phyloP scores from a whole-genome alignment of 1,140 invertebrate species.

The Conus betulinus region DNA sequence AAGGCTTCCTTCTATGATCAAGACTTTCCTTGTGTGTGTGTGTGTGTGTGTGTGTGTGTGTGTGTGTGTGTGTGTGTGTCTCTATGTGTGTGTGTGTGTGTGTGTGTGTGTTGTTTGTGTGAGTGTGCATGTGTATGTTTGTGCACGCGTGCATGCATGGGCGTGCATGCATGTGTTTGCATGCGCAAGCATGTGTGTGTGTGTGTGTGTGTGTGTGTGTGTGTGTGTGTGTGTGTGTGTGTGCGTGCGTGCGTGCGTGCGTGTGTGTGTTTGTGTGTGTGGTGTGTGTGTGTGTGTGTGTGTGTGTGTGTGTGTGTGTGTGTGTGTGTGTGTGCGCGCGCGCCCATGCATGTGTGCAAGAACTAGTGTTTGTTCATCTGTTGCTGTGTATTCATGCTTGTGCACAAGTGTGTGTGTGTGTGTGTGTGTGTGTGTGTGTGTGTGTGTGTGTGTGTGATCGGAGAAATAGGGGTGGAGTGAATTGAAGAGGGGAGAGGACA shows the following conservation, averaged over 20 bases:
- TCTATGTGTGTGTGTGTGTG: background rate
- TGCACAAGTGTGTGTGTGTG: background rate
- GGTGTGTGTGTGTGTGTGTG: background rate
- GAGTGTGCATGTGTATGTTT: too few relatives aligned
- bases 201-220: too few relatives aligned
- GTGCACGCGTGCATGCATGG: too few relatives aligned
- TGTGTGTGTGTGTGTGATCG: background rate
- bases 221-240: too few relatives aligned
- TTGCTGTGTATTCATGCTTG: background rate
- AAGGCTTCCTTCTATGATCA: too few relatives aligned
- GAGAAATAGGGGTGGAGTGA: too few relatives aligned
- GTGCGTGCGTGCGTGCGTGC: too few relatives aligned
- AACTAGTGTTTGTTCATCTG: background rate
- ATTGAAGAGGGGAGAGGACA: too few relatives aligned
- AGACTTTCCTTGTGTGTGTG: background rate
- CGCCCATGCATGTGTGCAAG: background rate
- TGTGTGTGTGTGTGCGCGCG: background rate
- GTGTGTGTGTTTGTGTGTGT: too few relatives aligned
- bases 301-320: conserved; percentile 2
- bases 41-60: background rate
- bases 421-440: conserved; percentile 2
- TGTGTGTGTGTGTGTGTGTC: background rate
- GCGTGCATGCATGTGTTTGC: background rate
- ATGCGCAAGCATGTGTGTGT: background rate
- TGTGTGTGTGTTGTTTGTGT: too few relatives aligned